Evolutionary conservation across 2,113 vertebrate genomes (phyloP), one percentile per base, ranked within the genome.

Genomic region (Mesocricetus auratus): DNA sequence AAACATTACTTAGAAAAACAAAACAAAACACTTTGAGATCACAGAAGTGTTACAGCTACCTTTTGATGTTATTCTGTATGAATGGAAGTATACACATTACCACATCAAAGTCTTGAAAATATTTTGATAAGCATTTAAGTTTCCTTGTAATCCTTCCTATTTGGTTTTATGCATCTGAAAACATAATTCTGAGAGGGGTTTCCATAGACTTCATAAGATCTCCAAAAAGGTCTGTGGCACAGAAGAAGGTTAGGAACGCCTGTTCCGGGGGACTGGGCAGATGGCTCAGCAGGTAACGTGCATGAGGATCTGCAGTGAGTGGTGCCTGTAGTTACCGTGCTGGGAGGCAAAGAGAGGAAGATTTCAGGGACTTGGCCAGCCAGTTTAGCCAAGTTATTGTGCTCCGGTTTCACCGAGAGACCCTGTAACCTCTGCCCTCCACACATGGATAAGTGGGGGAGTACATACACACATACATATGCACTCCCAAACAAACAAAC

Each of bases 101-200:
- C 33, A 11, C 9, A 75, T 71, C 62, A 94, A 56, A 85, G 2
- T 79, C 45, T 68, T 79, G 58, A 62, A 94, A 86, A 47, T 78
- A 83, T 58, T 73, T 75, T 89, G 39, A 42, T 64, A 47, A 91
- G 56, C 71, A 62, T 62, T 83, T 58, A 71, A 0, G 26, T 86
- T 86, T 91, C 45, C 31, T 74, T 74, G 36, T 3, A 91, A 66
- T 58, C 33, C 50, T 92, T 83, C 33, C 33, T 58, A 66, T 71
- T 95, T 73, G 86, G 78, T 86, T 60, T 89, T 69, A 92, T 19
- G 64, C 31, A 86, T 89, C 53, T 86, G 73, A 75, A 92, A 81
- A 81, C 50, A 62, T 53, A 81, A 75, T 77, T 88, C 45, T 95
- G 69, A 92, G 79, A 88, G 39, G 33, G 50, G 33, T 19, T 58